Conservation (phyloP, 1,140 invertebrate genomes). For the Ctenoplectra terminalis region DNA sequence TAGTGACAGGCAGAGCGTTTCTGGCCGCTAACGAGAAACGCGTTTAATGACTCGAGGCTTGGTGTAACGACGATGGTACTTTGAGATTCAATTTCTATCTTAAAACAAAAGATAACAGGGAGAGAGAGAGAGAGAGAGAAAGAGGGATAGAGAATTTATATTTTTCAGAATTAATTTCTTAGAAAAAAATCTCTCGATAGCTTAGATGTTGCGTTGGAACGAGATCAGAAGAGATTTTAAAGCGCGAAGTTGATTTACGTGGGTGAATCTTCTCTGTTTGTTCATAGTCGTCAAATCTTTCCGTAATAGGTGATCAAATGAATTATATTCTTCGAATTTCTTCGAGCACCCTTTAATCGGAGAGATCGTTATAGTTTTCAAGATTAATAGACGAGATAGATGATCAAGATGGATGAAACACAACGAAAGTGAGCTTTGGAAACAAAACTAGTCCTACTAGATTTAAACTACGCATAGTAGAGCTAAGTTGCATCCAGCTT, state of each 20-base stretch:
- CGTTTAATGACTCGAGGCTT: slow-evolving; percentile 23
- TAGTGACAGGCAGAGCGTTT: not conserved
- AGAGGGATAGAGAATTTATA: no score
- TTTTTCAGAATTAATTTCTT: no score
- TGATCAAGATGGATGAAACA: slow-evolving; percentile 27
- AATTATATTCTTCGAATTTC: slow-evolving; percentile 16
- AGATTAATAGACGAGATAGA: slow-evolving; percentile 36
- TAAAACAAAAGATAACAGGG: not conserved
- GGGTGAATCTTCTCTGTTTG: slow-evolving; percentile 1
- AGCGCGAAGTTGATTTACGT: slow-evolving; percentile 20
- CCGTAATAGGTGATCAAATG: slow-evolving; percentile 3
- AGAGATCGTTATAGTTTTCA: slow-evolving; percentile 23
- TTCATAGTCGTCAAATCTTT: not conserved
- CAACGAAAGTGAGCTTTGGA: slow-evolving; percentile 26
- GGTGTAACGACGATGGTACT: not conserved
- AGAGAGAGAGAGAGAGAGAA: no score
- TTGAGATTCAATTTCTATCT: not conserved
- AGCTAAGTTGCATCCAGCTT: slow-evolving; percentile 11
- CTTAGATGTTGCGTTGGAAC: not conserved
- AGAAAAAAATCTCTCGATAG: no score
- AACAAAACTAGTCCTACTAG: slow-evolving; percentile 12
- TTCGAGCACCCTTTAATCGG: not conserved
- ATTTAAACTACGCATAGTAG: not conserved
- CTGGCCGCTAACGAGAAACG: slow-evolving; percentile 15
- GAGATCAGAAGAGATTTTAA: not conserved